Base-by-base conservation (phyloP, 2,888 invertebrate genomes). In the Busseola fusca region DNA sequence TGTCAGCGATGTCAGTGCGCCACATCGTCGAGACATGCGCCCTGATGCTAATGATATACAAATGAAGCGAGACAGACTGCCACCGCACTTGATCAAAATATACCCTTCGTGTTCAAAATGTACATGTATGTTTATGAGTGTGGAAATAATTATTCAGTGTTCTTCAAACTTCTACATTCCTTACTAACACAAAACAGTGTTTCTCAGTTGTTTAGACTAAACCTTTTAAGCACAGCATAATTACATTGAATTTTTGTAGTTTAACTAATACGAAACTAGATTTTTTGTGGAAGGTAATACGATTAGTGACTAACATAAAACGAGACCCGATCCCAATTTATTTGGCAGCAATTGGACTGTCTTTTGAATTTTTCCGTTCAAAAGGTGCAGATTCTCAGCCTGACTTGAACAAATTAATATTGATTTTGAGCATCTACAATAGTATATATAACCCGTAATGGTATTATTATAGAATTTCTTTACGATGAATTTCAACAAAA, bases 31-130 rank as follows among this genome's bases (percentile, higher is more conserved):
- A 80, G 86, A 77, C 83, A 81, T 74, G 83, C 80, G 72, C 81
- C 79, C 80, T 81, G 76, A 88, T 87, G 88, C 84, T 91, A 92
- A 92, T 92, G 89, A 88, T 89, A 90, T 89, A 92, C 90, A 92
- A 91, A 92, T 91, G 89, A 91, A 90, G 78, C 79, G 76, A 86
- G 84, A 86, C 85, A 84, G 82, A 80, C 83, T 84, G 83, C 82
- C 80, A 77, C 71, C 80, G 69, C 79, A 83, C 82, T 80, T 73
- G 64, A 84, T 82, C 80, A 80, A 82, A 81, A 81, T 78, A 74
- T 68, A 77, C 58, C 45, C 50, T 34, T 66, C 25, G n/a, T 68
- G 52, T 60, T 60, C 30, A 58, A 67, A 64, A 64, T 52, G 34
- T 74, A 64, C 64, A 60, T 71, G 21, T 42, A 57, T 64, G 30